phyloP scores from a whole-genome alignment of 2,888 invertebrate species.

The Teleogryllus oceanicus region DNA sequence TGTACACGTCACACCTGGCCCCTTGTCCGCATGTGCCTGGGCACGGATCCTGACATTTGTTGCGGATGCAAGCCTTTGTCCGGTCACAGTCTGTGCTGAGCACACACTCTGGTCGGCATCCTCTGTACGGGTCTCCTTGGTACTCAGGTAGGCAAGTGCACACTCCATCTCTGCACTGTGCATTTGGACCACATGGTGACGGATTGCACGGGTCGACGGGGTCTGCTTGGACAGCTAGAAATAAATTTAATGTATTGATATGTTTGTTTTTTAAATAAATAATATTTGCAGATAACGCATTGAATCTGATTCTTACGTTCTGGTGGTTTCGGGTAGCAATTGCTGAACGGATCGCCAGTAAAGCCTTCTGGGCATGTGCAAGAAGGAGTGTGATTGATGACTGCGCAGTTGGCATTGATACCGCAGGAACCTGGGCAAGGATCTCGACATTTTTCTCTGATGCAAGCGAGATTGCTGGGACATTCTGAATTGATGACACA shows the following conservation, averaged over 20 bases:
- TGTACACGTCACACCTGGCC: slow-evolving; percentile 47
- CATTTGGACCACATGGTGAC: slow-evolving; percentile 55
- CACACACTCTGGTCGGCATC: slow-evolving; percentile 59
- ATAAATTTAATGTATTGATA: no score
- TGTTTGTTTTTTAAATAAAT: not conserved
- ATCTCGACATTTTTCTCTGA: slow-evolving; percentile 51
- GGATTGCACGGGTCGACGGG: slow-evolving; percentile 47
- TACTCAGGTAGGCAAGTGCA: slow-evolving; percentile 62
- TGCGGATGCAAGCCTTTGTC: slow-evolving; percentile 55
- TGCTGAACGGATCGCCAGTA: slow-evolving; percentile 45
- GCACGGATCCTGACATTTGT: slow-evolving; percentile 58
- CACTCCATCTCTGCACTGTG: slow-evolving; percentile 59
- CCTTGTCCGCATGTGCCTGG: slow-evolving; percentile 63
- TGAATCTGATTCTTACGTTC: slow-evolving; percentile 50
- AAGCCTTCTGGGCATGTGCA: slow-evolving; percentile 56
- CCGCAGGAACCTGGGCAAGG: slow-evolving; percentile 53
- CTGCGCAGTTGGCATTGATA: slow-evolving; percentile 44
- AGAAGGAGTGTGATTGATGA: slow-evolving; percentile 44
- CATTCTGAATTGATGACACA: slow-evolving; percentile 60
- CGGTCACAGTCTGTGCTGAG: slow-evolving; percentile 56
- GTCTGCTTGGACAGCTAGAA: slow-evolving; percentile 19
- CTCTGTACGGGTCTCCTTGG: slow-evolving; percentile 59
- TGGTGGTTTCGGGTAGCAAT: slow-evolving; percentile 43
- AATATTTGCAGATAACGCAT: not conserved
- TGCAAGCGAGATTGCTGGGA: slow-evolving; percentile 45